phyloP scores from a whole-genome alignment of 2,797 vertebrate genomes.

The Avahi laniger region DNA sequence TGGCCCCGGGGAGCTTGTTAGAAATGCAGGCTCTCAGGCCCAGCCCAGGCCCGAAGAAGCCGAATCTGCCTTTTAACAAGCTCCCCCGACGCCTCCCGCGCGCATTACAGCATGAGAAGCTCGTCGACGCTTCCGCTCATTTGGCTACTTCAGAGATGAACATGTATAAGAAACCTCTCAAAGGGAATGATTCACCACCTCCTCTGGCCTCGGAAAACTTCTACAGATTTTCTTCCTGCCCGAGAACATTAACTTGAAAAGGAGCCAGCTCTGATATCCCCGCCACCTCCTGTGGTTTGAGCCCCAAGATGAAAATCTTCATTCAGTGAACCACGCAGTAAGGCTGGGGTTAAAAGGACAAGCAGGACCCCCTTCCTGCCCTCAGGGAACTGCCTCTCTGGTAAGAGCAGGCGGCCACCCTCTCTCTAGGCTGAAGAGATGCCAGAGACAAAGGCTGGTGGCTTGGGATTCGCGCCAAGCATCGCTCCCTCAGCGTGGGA shows the following conservation, averaged over 20 bases:
- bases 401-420: not conserved
- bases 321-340: no score
- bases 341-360: not conserved
- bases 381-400: not conserved
- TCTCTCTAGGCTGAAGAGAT: not conserved
- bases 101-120: not conserved
- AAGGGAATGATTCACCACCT: conserved; percentile 33
- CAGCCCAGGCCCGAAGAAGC: not conserved
- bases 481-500: accelerated
- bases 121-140: not conserved
- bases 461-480: accelerated
- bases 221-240: conserved; percentile 23
- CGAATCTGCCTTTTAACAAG: conserved; percentile 61
- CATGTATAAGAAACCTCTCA: conserved; percentile 25
- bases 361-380: not conserved
- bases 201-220: not conserved
- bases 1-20: not conserved
- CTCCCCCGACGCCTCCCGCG: not conserved
- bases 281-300: not conserved
- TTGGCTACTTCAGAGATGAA: conserved; percentile 48
- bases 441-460: not conserved
- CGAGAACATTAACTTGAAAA: not conserved
- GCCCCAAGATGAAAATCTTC: not conserved
- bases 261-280: not conserved
- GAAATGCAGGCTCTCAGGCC: conserved; percentile 43